Conservation (phyloP, 2,113 vertebrate genomes). For the Marcusenius ussheri region DNA sequence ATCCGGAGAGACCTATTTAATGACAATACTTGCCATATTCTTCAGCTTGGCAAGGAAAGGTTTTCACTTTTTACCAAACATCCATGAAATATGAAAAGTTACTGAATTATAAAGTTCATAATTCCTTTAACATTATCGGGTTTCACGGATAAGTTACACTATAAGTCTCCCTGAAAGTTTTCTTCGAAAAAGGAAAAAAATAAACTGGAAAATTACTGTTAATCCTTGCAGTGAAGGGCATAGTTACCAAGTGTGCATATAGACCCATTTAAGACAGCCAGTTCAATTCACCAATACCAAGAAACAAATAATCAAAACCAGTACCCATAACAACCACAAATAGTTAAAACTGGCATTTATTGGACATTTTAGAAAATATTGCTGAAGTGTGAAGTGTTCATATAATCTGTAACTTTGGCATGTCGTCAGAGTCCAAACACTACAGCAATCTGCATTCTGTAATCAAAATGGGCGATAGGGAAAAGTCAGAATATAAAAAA, state of each 20-base stretch:
- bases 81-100: background rate
- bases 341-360: slow-evolving; percentile 20
- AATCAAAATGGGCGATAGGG: background rate
- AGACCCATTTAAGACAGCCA: background rate
- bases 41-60: background rate
- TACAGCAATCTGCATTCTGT: background rate
- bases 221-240: background rate
- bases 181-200: background rate
- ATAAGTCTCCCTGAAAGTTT: background rate
- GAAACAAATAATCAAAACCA: background rate
- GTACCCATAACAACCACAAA: background rate
- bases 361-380: slow-evolving; percentile 4
- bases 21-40: background rate
- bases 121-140: background rate
- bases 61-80: background rate
- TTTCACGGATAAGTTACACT: background rate
- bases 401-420: background rate
- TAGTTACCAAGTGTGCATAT: background rate
- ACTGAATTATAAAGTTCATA: background rate
- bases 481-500: background rate
- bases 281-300: background rate
- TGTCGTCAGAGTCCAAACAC: background rate
- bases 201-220: background rate
- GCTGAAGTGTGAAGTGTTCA: slow-evolving; percentile 3
- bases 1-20: background rate